Evolutionary conservation across 92 coral and sea anemone species (phyloP).

Genomic region (Paragorgia papillata): DNA sequence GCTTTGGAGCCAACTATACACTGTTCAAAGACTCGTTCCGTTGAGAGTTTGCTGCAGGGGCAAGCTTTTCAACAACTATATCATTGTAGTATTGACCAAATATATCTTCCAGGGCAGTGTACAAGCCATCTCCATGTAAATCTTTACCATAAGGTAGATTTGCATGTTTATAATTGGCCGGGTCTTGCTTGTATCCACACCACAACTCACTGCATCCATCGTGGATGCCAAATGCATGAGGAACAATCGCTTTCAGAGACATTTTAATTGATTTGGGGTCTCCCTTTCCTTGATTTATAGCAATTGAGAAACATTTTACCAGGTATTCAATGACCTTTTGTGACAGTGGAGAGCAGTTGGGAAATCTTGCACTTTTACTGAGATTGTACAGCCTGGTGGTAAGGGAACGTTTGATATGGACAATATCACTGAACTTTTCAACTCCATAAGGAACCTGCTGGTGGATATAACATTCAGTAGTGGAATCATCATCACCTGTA

Average conservation of each 20-base stretch:
- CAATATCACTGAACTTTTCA: constrained; percentile 40
- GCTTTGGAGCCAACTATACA: constrained; percentile 41
- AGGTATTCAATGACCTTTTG: constrained; percentile 47
- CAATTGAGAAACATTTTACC: constrained; percentile 39
- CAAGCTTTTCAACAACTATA: constrained; percentile 3
- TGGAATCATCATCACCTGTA: constrained; percentile 49
- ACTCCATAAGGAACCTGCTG: constrained; percentile 43
- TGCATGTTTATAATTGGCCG: background rate
- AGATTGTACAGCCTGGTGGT: constrained; percentile 47
- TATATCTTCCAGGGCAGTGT: background rate
- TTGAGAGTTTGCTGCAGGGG: constrained; percentile 41
- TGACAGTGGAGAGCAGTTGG: constrained; percentile 30
- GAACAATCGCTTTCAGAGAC: constrained; percentile 42
- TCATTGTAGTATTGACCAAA: constrained; percentile 4
- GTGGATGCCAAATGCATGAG: constrained; percentile 49
- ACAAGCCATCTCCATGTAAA: background rate
- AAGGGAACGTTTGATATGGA: constrained; percentile 45
- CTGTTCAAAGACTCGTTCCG: constrained; percentile 51
- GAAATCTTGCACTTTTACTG: constrained; percentile 15
- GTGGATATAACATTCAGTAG: constrained; percentile 36
- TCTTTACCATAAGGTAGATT: constrained; percentile 12
- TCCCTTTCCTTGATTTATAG: constrained; percentile 21
- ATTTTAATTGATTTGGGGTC: background rate
- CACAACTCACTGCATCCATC: background rate
- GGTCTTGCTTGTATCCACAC: constrained; percentile 32